Evolutionary conservation across 2,888 invertebrate genomes (phyloP), one percentile per base, ranked within the genome.

Genomic region (Malthinus seriepunctatus): DNA sequence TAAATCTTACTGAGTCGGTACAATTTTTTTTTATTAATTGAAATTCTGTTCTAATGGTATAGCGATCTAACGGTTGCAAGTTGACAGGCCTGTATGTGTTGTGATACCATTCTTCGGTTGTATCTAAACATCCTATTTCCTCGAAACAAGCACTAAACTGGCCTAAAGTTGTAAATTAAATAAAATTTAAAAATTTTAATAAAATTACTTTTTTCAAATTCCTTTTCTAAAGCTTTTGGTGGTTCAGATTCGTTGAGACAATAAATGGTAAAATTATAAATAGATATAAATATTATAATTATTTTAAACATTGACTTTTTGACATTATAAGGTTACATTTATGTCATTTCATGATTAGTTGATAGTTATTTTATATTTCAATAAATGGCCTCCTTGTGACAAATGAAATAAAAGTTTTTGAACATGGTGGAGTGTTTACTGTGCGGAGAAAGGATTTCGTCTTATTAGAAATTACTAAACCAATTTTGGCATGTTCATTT

Each of bases 1-100:
- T 8, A 37, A 8, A 15, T n/a, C n/a, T 42, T 42, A 42, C 39
- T 42, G 39, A 6, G 9, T n/a, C 9, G 2, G 32, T 14, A 11
- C 6, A 4, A 14, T 64, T 11, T 42, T 62, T 60, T 57, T 72
- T 73, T 57, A 79, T 68, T 9, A 75, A 64, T 48, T 77, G 47
- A 63, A 80, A 80, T 37, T 77, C 74, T 1, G 80, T 79, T 64
- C 76, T 76, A 49, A 80, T 76, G 3, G 75, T 71, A 60, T 77
- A 72, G 32, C 78, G 66, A 44, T 74, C 75, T n/a, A 76, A 53
- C 1, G 80, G 80, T 62, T 71, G 71, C 23, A 76, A 63, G 66
- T 78, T 79, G 10, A 73, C 63, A 2, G 79, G 79, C 44, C 79
- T 69, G 37, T 70, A 67, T 42, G 67, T 65, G 8, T 67, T 65